phyloP scores from a whole-genome alignment of 2,797 vertebrate species.

The Coluber constrictor region DNA sequence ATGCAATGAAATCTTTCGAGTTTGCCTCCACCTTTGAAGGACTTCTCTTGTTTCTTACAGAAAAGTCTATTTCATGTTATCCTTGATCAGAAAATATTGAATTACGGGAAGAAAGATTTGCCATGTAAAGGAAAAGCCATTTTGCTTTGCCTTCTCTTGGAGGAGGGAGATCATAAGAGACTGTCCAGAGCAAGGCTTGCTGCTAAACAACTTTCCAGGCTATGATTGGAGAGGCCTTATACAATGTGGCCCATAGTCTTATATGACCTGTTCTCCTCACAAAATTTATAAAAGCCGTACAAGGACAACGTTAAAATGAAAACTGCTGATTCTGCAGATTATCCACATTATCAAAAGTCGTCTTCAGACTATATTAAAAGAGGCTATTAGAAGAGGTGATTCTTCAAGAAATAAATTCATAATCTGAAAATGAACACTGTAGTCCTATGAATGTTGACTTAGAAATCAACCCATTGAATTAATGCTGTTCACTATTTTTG shows the following conservation, averaged over 20 bases:
- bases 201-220: background rate
- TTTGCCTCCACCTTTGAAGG: conserved; percentile 37
- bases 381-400: background rate
- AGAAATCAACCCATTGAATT: background rate
- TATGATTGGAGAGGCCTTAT: background rate
- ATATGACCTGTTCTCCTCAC: accelerated
- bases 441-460: background rate
- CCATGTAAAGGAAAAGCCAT: conserved; percentile 48
- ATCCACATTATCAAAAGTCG: background rate
- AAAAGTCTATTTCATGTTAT: conserved; percentile 43
- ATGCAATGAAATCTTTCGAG: background rate
- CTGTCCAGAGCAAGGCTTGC: conserved; percentile 42
- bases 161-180: conserved; percentile 42
- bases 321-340: background rate
- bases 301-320: background rate
- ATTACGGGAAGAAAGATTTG: conserved; percentile 43
- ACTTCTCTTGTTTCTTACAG: conserved; percentile 29
- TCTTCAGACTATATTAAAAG: background rate
- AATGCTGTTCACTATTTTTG: background rate
- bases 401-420: background rate
- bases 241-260: background rate
- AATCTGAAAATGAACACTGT: background rate
- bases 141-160: conserved; percentile 52
- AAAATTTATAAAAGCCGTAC: background rate
- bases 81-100: conserved; percentile 54